phyloP scores from a whole-genome alignment of 1,140 invertebrate genomes.

The Eubasilissa regina region DNA sequence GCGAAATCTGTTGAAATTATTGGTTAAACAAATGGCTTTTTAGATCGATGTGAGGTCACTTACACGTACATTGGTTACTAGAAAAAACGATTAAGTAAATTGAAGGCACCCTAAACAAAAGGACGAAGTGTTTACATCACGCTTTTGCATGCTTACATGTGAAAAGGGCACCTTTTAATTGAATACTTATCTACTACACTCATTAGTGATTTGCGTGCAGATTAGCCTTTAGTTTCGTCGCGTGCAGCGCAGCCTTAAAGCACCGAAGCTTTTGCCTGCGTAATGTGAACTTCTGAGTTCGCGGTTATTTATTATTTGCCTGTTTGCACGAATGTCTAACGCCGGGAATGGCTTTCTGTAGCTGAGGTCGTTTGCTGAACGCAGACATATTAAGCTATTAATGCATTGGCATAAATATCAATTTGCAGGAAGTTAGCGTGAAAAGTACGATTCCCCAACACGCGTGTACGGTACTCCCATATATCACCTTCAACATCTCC shows the following conservation, averaged over 20 bases:
- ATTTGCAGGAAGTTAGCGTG: conserved; percentile 25
- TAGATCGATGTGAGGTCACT: too few species aligned
- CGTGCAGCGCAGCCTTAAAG: conserved; percentile 27
- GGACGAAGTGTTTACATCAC: background rate
- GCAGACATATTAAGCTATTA: conserved; percentile 50
- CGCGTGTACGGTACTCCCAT: background rate
- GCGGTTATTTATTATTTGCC: conserved; percentile 37
- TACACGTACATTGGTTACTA: too few species aligned
- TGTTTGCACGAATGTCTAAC: conserved; percentile 38
- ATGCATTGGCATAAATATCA: conserved; percentile 50
- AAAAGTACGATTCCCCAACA: background rate
- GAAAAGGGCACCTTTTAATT: conserved; percentile 3
- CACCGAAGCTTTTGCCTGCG: conserved; percentile 7
- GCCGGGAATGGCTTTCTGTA: conserved; percentile 19
- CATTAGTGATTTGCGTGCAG: conserved; percentile 33
- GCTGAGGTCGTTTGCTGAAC: conserved; percentile 11
- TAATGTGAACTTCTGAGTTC: conserved; percentile 47
- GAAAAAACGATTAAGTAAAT: too few species aligned
- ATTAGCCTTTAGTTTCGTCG: conserved; percentile 26
- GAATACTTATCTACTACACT: conserved; percentile 6
- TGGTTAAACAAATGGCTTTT: too few species aligned
- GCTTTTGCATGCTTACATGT: background rate
- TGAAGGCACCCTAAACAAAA: background rate
- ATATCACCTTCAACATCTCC: too few species aligned
- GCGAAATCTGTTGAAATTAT: too few species aligned